Conservation (phyloP, 1,140 invertebrate species). For the Penaeus japonicus region DNA sequence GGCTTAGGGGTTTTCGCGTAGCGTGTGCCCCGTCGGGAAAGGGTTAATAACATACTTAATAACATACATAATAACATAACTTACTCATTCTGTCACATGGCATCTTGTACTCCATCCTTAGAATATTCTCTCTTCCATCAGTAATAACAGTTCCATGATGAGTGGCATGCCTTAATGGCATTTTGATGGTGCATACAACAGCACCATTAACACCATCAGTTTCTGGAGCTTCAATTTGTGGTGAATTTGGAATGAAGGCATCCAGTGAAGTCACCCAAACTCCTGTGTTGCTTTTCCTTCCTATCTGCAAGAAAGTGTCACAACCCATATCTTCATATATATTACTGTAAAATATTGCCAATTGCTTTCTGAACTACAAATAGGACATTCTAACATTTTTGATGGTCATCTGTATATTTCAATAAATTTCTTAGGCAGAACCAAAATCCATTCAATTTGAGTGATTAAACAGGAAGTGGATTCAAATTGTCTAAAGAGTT, state of each 20-base stretch:
- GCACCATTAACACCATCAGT: conserved; percentile 14
- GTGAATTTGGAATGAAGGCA: conserved; percentile 16
- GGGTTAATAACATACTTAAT: too few relatives aligned
- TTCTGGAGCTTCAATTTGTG: not conserved
- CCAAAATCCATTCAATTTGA: too few relatives aligned
- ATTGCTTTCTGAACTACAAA: not conserved
- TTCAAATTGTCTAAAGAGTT: too few relatives aligned
- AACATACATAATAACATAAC: not conserved
- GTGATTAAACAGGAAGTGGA: too few relatives aligned
- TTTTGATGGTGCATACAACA: conserved; percentile 22
- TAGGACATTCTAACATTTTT: too few relatives aligned
- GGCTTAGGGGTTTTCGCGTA: too few relatives aligned
- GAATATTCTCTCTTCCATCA: not conserved
- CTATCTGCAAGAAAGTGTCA: not conserved
- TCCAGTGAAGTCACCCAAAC: conserved; percentile 43
- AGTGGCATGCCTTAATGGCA: not conserved
- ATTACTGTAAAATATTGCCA: not conserved
- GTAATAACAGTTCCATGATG: conserved; percentile 24
- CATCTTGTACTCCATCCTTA: conserved; percentile 30
- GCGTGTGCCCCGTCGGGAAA: too few relatives aligned
- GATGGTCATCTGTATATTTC: too few relatives aligned
- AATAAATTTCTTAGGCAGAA: too few relatives aligned
- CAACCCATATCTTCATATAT: not conserved
- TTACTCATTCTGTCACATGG: conserved; percentile 30
- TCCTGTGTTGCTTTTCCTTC: conserved; percentile 16